Base-by-base conservation (phyloP, 2,797 vertebrate genomes). In the Bradypus variegatus region DNA sequence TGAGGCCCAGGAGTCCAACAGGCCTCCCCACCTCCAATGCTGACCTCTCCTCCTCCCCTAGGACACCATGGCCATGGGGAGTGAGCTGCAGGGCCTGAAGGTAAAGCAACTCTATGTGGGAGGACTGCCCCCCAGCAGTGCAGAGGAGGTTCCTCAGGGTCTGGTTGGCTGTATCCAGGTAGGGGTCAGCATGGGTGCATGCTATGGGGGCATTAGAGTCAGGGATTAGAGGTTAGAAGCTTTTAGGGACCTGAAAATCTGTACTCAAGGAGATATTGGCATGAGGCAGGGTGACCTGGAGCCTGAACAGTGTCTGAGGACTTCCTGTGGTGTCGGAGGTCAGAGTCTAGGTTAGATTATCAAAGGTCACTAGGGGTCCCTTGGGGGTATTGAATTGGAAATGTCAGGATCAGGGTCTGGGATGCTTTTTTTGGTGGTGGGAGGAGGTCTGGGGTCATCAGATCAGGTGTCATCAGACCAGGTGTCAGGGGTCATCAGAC, bases 161-260 rank as follows among this genome's bases (percentile, higher is more conserved):
- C 98, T 99, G 95, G 98, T 97, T 95, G 99, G 99, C 95, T 99
- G 99, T 96, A 98, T 99, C 97, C 99, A 99, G 98, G 99, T 99
- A 92, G 73, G 96, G 18, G 11, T 90, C 89, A 82, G 41, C 55
- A 83, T 75, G 84, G n/a, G 69, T 77, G 64, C 27, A 48, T 75
- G 88, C 31, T 78, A 10, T 27, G 50, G 88, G 77, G 72, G 58
- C 55, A 3, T 13, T 65, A 53, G 87, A 77, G 75, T 83, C 75
- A 88, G 60, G 50, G 78, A 55, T 69, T 29, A 55, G 77, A 79
- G 62, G 6, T 65, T 76, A 84, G 79, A 64, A 64, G 60, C 10
- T 33, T 62, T 41, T 87, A 36, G 65, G 93, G 70, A 67, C 27
- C 79, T 48, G 41, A 81, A 75, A 90, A 48, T 27, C 60, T 78